Percentiles rank a stretch among this genome's conserved stretches.
These are phyloP conservation scores for Melangyna quadrimaculata DNA, from an alignment of 2,888 invertebrate species.

Conservation along the genomic window DNA sequence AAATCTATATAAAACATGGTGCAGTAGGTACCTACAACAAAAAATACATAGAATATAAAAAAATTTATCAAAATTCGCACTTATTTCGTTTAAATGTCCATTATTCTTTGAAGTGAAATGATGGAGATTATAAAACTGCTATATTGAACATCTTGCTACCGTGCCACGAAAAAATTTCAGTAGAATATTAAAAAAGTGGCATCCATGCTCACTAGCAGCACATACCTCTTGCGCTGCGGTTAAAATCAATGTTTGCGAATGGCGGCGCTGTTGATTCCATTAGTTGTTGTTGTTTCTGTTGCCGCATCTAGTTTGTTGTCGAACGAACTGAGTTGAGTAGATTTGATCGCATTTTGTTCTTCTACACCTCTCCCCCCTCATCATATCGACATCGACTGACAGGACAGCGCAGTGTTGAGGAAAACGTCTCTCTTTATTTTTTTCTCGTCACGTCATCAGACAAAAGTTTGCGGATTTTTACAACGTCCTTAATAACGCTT, in stretches of 20 bases:
- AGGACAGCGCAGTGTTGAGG: constrained; percentile 1
- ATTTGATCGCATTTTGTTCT: constrained; percentile 55
- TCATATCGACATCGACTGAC: background rate
- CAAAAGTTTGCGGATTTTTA: constrained; percentile 69
- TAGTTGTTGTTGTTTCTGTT: constrained; percentile 58
- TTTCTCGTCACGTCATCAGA: constrained; percentile 67
- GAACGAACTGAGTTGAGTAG: constrained; percentile 52
- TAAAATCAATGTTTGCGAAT: constrained; percentile 55
- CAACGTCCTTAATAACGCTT: constrained; percentile 65
- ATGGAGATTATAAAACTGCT: too few species aligned
- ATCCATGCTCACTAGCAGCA: background rate
- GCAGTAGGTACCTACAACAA: too few species aligned
- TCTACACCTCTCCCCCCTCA: constrained; percentile 16
- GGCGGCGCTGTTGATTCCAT: constrained; percentile 65
- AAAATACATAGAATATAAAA: too few species aligned
- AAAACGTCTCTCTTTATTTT: constrained; percentile 50
- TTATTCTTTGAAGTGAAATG: too few species aligned
- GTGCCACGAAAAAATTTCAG: background rate
- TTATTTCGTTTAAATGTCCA: too few species aligned
- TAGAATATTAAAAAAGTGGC: background rate
- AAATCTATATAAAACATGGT: too few species aligned
- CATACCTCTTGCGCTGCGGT: constrained; percentile 23
- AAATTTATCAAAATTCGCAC: too few species aligned
- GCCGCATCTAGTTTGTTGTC: constrained; percentile 46
- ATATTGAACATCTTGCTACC: too few species aligned